Percentiles rank a stretch among this genome's conserved stretches.
Conservation (phyloP, 2,113 vertebrate genomes). For the Anhinga rufa region DNA sequence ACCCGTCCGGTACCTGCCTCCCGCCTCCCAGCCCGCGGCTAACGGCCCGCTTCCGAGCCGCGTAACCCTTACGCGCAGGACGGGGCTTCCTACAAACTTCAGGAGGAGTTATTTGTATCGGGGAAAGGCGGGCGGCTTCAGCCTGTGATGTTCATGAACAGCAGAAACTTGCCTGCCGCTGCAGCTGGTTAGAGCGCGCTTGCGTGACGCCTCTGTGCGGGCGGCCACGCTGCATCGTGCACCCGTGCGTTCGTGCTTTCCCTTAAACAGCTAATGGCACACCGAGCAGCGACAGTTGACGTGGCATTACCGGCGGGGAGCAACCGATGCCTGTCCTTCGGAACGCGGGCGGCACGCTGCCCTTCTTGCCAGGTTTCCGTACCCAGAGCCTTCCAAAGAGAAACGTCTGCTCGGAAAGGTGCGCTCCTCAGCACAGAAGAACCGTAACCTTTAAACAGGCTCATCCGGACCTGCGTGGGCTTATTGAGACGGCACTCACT, state of each 20-base stretch:
- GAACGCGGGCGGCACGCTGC: accelerated
- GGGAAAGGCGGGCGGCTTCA: not conserved
- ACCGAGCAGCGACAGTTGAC: not conserved
- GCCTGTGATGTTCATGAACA: accelerated
- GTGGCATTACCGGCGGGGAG: accelerated
- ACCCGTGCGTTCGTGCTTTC: not conserved
- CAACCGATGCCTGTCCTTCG: not conserved
- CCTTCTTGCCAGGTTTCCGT: not conserved
- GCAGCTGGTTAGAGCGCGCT: accelerated
- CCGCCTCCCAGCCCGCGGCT: not conserved
- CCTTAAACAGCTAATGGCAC: accelerated
- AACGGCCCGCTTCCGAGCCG: accelerated
- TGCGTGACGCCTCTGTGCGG: accelerated
- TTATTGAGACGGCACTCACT: not conserved
- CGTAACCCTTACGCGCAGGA: not conserved
- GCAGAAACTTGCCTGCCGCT: not conserved
- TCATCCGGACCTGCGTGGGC: not conserved
- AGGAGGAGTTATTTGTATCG: not conserved
- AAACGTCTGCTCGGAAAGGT: not conserved
- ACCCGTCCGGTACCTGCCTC: not conserved
- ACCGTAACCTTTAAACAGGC: not conserved
- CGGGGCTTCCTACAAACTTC: not conserved
- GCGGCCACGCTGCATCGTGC: accelerated
- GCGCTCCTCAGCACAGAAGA: not conserved
- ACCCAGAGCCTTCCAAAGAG: not conserved